Conservation (phyloP, 2,888 invertebrate genomes). For the Arge pagana region DNA sequence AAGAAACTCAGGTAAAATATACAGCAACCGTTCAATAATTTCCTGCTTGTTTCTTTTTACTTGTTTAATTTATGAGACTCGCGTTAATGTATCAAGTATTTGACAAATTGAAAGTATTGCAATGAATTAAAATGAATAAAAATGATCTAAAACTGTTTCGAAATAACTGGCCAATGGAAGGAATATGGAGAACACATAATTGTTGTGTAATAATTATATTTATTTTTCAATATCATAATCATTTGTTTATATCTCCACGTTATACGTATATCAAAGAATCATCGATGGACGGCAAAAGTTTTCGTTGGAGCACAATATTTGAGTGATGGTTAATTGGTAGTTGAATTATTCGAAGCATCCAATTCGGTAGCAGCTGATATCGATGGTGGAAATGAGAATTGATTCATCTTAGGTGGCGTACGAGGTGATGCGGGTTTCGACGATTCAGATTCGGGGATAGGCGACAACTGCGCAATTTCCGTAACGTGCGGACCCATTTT, state of each 20-base stretch:
- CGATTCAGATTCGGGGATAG: constrained; percentile 72
- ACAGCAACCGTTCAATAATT: no score
- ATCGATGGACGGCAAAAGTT: constrained; percentile 13
- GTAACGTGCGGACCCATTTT: constrained; percentile 50
- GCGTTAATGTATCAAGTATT: no score
- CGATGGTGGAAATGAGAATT: constrained; percentile 53
- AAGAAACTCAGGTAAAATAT: no score
- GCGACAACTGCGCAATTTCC: constrained; percentile 63
- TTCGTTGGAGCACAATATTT: constrained; percentile 9
- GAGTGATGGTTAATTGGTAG: not conserved
- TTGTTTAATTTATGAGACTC: no score
- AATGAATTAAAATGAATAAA: no score
- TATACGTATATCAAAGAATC: no score
- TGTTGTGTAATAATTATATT: constrained; percentile 6
- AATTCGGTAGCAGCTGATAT: not conserved
- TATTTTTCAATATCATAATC: constrained; percentile 11
- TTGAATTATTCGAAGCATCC: not conserved
- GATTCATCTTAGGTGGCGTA: constrained; percentile 56
- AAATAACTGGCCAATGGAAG: no score
- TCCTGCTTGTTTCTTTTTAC: no score
- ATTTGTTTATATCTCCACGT: no score
- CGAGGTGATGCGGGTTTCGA: constrained; percentile 72
- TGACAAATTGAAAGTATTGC: no score
- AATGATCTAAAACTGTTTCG: no score
- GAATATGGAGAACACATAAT: not conserved